Percentiles rank a stretch among this genome's conserved stretches.
Evolutionary conservation across 2,113 vertebrate species (phyloP).

Genomic region (Agelaius tricolor): DNA sequence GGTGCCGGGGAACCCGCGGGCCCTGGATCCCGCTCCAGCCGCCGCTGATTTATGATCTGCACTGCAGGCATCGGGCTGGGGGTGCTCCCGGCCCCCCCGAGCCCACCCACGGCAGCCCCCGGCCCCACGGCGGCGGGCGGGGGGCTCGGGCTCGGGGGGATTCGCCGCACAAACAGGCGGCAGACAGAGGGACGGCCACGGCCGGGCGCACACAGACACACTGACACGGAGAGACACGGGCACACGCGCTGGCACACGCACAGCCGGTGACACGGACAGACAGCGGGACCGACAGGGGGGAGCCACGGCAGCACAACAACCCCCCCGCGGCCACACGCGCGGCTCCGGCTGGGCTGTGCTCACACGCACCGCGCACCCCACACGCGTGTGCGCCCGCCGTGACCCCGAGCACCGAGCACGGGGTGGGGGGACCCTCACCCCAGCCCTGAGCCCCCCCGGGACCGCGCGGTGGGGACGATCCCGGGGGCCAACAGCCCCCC

Average conservation of each 20-base stretch:
- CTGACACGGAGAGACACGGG: neutral
- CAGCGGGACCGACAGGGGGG: neutral
- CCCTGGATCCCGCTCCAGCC: neutral
- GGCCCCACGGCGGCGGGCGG: neutral
- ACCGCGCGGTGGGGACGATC: too few species aligned
- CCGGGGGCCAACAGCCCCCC: too few species aligned
- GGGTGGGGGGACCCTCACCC: neutral
- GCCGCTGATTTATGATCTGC: conserved; percentile 37
- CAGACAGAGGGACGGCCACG: neutral
- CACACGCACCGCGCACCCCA: neutral
- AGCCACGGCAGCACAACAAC: neutral
- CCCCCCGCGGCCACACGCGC: neutral
- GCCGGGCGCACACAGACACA: neutral
- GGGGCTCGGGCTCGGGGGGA: neutral
- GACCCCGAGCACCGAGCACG: neutral
- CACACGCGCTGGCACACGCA: neutral
- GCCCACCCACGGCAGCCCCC: neutral
- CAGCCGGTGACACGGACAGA: neutral
- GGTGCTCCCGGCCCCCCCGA: neutral
- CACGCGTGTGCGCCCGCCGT: neutral
- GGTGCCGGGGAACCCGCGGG: neutral
- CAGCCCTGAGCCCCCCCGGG: neutral
- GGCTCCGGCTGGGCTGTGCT: neutral
- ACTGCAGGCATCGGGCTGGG: conserved; percentile 44
- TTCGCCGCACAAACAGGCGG: neutral